Conservation (phyloP, 2,888 invertebrate species). For the Calameuta pallipes region DNA sequence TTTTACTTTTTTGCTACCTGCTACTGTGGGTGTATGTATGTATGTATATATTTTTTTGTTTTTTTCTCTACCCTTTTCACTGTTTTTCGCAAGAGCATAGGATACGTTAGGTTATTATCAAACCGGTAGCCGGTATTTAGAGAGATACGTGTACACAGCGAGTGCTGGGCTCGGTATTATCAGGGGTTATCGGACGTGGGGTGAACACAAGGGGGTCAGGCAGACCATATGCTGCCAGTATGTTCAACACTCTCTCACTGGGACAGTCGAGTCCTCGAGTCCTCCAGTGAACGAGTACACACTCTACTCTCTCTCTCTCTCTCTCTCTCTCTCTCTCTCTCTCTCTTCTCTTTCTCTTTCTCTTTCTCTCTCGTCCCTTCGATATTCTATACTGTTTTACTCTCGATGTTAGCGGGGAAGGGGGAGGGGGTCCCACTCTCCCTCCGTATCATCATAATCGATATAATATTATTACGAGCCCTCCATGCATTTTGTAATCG, state of each 20-base stretch:
- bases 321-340: slow-evolving; percentile 24
- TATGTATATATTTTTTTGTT: not conserved
- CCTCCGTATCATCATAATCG: slow-evolving; percentile 53
- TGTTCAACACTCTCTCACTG: slow-evolving; percentile 57
- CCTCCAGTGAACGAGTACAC: slow-evolving; percentile 28
- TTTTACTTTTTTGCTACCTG: not conserved
- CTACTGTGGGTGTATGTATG: not conserved
- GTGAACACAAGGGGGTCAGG: slow-evolving; percentile 26
- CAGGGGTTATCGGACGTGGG: slow-evolving; percentile 47
- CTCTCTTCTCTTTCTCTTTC: slow-evolving; percentile 23
- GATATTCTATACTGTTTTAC: not conserved
- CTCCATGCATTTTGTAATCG: slow-evolving; percentile 40
- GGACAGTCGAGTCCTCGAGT: slow-evolving; percentile 48
- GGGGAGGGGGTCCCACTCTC: slow-evolving; percentile 13
- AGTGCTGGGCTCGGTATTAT: slow-evolving; percentile 44
- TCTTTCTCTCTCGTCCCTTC: slow-evolving; percentile 6
- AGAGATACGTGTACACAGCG: slow-evolving; percentile 6
- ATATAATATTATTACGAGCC: slow-evolving; percentile 57
- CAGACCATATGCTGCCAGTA: slow-evolving; percentile 57
- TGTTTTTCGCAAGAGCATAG: not conserved
- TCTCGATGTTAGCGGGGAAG: no score
- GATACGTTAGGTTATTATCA: slow-evolving; percentile 18
- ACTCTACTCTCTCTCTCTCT: slow-evolving; percentile 29
- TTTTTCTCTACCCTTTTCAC: not conserved
- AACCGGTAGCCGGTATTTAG: slow-evolving; percentile 36